Conservation (phyloP, 2,888 invertebrate genomes). For the Diplazon laetatorius region DNA sequence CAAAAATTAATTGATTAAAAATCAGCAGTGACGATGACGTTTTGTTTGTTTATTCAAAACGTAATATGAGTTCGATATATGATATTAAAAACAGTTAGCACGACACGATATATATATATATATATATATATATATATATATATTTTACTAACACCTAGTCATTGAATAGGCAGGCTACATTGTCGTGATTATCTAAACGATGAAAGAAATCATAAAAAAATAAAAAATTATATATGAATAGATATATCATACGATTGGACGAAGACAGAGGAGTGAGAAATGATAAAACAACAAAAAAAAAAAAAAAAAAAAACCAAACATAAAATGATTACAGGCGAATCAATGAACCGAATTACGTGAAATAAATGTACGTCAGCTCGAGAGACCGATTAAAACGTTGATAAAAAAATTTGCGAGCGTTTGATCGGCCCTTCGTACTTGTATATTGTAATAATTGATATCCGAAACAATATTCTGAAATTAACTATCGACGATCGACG, state of each 20-base stretch:
- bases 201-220: conserved; percentile 31
- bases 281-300: conserved; percentile 46
- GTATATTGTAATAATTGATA: conserved; percentile 37
- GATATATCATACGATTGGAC: too few species aligned
- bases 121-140: too few species aligned
- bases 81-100: conserved; percentile 69
- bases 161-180: conserved; percentile 72
- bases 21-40: conserved; percentile 64
- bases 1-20: too few species aligned
- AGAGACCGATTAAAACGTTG: conserved; percentile 14
- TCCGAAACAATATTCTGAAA: conserved; percentile 35
- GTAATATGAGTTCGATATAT: conserved; percentile 59
- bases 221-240: conserved; percentile 26
- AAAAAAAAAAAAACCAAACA: conserved; percentile 6
- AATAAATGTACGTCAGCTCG: conserved; percentile 15
- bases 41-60: conserved; percentile 71
- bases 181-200: conserved; percentile 53
- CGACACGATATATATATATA: conserved; percentile 72
- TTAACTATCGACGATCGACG: conserved; percentile 27
- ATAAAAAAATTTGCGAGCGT: conserved; percentile 28
- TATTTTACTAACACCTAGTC: conserved; percentile 78
- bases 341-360: conserved; percentile 53
- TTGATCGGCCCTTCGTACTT: conserved; percentile 44
- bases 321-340: conserved; percentile 49
- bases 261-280: too few species aligned